Evolutionary conservation across 1,140 invertebrate species (phyloP), one percentile per base, ranked within the genome.

Genomic region (Anoplophora glabripennis): DNA sequence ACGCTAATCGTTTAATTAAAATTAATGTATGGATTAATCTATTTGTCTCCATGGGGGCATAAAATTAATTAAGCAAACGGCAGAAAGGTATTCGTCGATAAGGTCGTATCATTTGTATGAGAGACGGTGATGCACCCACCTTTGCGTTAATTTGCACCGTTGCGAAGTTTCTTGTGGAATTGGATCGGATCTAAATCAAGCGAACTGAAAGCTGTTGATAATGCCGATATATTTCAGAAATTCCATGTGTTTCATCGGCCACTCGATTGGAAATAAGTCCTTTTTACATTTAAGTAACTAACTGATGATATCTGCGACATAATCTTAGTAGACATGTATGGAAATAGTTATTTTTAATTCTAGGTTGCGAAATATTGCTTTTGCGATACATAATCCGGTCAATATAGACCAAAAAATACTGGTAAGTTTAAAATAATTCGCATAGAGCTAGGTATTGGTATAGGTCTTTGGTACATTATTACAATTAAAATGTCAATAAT

Each of bases 1-100:
- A 63, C 60, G 60, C 55, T 63, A 63, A 63, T 63, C 60, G 45
- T 63, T 63, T 63, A 63, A 63, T 63, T 63, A 63, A 63, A 63
- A 63, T 58, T 63, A 54, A 48, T 58, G 42, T 61, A 62, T 57
- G 48, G 48, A 57, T 57, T 62, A 57, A 57, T 58, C 41, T 46
- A 37, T 10, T 15, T 53, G 48, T 44, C 47, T 28, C 21, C 21
- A 28, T 5, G 21, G 21, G 5, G 5, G 21, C 21, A 28, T 28
- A 28, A 28, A 28, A 28, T 28, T 28, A 28, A 28, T 28, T 28
- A 28, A 28, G 21, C 21, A 28, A 28, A 28, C 21, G 38, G 38
- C 7, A 41, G 2, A 3, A 41, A 41, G 7, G 38, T 41, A 12
- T 41, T 17, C n/a, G 38, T 41, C 38, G 38, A 41, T n/a, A 12